Base-by-base conservation (phyloP, 2,888 invertebrate species). In the Synergus gifuensis region DNA sequence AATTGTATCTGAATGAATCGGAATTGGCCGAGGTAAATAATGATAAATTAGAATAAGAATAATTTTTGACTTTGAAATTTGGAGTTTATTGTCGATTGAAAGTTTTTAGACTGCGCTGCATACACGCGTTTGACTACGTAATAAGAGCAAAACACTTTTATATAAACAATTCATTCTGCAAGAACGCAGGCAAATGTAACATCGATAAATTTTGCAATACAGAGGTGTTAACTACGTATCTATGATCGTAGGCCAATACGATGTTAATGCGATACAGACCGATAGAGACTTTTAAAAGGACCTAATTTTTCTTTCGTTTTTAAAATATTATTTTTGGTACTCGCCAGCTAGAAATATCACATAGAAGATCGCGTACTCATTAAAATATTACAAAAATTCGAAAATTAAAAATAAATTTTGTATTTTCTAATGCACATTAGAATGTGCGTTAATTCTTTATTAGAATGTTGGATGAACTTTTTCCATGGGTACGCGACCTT, bases 151-250 rank as follows among this genome's bases (percentile, higher is more conserved):
- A 78, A 83, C 79, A 84, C 81, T 82, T 82, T 77, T 78, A 80
- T 80, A 82, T 81, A 82, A 76, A 69, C 60, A 76, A 64, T 80
- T 63, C 63, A 77, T 77, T 78, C 66, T 76, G 83, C 82, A 84
- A 84, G 81, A 84, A 85, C 82, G 81, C 82, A 83, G 83, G 83
- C 85, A 81, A 82, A 83, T 81, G 66, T 80, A 82, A 85, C 83
- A 85, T 83, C 78, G 81, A 79, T 82, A 78, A 81, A 81, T 78
- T 83, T 80, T 81, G 83, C 83, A 83, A 84, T 83, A 83, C 79
- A 82, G 82, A 83, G 83, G 83, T 82, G 77, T 79, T 83, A 82
- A 83, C 80, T 80, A 82, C 78, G 54, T 73, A 73, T 83, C 81
- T 85, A 85, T 80, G 78, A 79, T 82, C 78, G 82, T 83, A 85